Conservation (phyloP, 2,888 invertebrate genomes). For the Amphipyra berbera region DNA sequence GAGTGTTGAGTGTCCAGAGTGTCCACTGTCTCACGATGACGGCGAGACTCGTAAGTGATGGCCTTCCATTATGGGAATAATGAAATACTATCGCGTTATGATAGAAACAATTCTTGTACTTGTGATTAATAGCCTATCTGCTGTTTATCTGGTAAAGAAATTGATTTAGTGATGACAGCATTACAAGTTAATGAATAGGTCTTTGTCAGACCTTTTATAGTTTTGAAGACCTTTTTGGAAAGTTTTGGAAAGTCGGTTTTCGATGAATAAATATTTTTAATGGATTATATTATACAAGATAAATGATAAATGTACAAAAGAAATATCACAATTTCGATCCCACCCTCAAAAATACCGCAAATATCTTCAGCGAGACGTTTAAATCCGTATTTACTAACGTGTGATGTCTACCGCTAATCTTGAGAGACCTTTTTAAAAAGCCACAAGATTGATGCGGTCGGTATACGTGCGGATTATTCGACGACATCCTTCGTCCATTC, state of each 20-base stretch:
- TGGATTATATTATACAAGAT: neutral
- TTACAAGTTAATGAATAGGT: slow-evolving; percentile 40
- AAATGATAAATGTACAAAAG: neutral
- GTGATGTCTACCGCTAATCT: slow-evolving; percentile 55
- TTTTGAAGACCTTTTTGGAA: slow-evolving; percentile 28
- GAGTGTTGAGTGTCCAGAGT: slow-evolving; percentile 46
- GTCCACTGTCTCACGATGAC: slow-evolving; percentile 30
- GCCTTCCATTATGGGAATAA: slow-evolving; percentile 51
- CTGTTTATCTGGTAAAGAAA: slow-evolving; percentile 37
- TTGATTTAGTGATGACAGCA: slow-evolving; percentile 42
- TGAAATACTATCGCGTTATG: slow-evolving; percentile 51
- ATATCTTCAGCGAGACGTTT: slow-evolving; percentile 8
- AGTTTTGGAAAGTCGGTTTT: slow-evolving; percentile 15
- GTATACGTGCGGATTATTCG: slow-evolving; percentile 57
- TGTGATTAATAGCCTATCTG: slow-evolving; percentile 52
- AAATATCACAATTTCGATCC: neutral
- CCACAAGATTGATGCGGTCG: slow-evolving; percentile 63
- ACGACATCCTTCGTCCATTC: slow-evolving; percentile 55
- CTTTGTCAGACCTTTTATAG: slow-evolving; percentile 34
- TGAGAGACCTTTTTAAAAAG: slow-evolving; percentile 55
- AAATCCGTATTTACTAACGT: slow-evolving; percentile 26
- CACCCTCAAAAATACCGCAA: slow-evolving; percentile 1
- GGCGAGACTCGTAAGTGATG: slow-evolving; percentile 38
- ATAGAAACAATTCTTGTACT: slow-evolving; percentile 52
- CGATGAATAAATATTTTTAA: neutral